Evolutionary conservation across 2,888 invertebrate genomes (phyloP).

Genomic region (Erebia epiphron): DNA sequence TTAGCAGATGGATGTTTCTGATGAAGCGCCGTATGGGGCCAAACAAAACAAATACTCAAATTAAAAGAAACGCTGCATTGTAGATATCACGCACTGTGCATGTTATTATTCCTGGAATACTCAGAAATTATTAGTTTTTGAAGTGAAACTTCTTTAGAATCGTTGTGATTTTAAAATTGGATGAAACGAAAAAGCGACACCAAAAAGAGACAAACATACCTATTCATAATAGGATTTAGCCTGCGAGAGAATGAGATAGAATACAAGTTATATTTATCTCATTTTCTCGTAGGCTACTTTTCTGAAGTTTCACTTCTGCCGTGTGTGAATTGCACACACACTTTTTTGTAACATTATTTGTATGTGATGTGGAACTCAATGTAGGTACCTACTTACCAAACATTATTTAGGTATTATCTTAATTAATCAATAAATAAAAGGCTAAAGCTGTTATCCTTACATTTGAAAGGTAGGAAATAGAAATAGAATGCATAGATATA

Average conservation of each 20-base stretch:
- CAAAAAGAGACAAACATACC: too few species aligned
- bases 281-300: too few species aligned
- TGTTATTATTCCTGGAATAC: not conserved
- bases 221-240: too few species aligned
- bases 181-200: too few species aligned
- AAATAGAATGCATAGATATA: not conserved
- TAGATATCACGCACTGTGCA: not conserved
- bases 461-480: not conserved
- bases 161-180: too few species aligned
- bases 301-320: too few species aligned
- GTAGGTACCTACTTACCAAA: not conserved
- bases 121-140: too few species aligned
- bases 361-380: not conserved
- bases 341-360: not conserved
- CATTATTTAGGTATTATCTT: too few species aligned
- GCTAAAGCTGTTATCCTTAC: not conserved
- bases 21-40: not conserved
- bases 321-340: too few species aligned
- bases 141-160: not conserved
- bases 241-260: too few species aligned
- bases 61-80: not conserved
- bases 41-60: not conserved
- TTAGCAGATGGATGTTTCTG: not conserved
- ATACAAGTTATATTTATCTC: too few species aligned
- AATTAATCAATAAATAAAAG: too few species aligned